Evolutionary conservation across 37 sponge, comb jelly and placozoan species (phyloP), one percentile per base, ranked within the genome.

Genomic region (Halisarca cf. caerulea): DNA sequence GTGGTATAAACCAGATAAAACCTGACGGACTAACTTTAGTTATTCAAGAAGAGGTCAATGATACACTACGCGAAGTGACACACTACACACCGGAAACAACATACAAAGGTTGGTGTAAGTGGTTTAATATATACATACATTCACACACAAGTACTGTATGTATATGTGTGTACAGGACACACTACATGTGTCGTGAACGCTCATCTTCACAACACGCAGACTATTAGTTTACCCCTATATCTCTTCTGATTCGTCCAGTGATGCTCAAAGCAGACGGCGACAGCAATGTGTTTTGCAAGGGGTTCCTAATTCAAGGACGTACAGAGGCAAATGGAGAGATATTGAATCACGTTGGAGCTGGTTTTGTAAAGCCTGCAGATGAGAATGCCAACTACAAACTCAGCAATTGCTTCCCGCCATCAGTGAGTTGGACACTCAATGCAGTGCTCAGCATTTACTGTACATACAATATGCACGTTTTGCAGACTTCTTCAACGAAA

Each of bases 21-120:
- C 64, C 62, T 18, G 21, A 21, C 2, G 11, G 21, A 25, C 25
- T 79, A 33, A 53, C 3, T 54, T 2, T 53, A 33, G 45, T 51
- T 30, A 54, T 59, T 3, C 14, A 37, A 3, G 43, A 59, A 43
- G 9, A 17, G 17, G 36, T 25, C 21, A 81, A 32, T 25, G 28
- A 23, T 1, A 21, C 37, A 3, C 1, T 15, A 15, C 43, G 17
- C 2, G n/a, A 74, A n/a, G 62, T 38, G 14, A 54, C 9, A 7
- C 24, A 32, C 62, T 81, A 81, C 41, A 59, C 0, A 2, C 82
- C 82, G 4, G 41, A 39, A 4, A 24, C 30, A 23, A 37, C 21
- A 37, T 81, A 81, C 62, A 18, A 58, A 41, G 62, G 82, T 81
- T 21, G 2, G 82, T 81, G 77, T 37, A 62, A 62, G 57, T 55